Conservation (phyloP, 2,888 invertebrate species). For the Apamea anceps region DNA sequence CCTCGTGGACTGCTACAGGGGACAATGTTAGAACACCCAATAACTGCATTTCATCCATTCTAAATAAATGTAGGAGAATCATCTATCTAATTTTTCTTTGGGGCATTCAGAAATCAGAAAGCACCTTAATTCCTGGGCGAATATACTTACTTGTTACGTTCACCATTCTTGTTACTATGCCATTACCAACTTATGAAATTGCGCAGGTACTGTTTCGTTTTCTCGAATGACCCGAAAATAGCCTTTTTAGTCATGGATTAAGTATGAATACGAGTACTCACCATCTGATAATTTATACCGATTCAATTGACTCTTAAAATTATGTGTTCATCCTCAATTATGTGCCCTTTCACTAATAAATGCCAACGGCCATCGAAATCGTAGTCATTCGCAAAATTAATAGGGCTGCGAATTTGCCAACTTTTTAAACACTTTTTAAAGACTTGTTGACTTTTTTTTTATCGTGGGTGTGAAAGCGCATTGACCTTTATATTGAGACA, state of each 20-base stretch:
- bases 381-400: slow-evolving; percentile 53
- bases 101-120: background rate
- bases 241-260: slow-evolving; percentile 1
- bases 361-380: slow-evolving; percentile 48
- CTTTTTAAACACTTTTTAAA: slow-evolving; percentile 62
- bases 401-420: slow-evolving; percentile 62
- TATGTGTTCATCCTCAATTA: slow-evolving; percentile 41
- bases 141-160: background rate
- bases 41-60: background rate
- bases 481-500: slow-evolving; percentile 63
- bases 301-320: slow-evolving; percentile 35
- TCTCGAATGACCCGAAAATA: background rate
- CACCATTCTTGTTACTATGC: background rate
- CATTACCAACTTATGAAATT: background rate
- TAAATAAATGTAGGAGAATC: background rate
- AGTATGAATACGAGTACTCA: background rate
- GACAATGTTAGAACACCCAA: background rate
- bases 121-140: background rate
- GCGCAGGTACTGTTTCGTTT: too few species aligned
- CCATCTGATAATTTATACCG: slow-evolving; percentile 6
- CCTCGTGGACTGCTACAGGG: background rate
- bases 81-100: background rate
- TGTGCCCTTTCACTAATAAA: slow-evolving; percentile 56
- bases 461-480: slow-evolving; percentile 60
- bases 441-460: slow-evolving; percentile 52